Percentiles rank a stretch among this genome's conserved stretches.
phyloP scores from a whole-genome alignment of 2,888 invertebrate genomes.

The Pocota personata region DNA sequence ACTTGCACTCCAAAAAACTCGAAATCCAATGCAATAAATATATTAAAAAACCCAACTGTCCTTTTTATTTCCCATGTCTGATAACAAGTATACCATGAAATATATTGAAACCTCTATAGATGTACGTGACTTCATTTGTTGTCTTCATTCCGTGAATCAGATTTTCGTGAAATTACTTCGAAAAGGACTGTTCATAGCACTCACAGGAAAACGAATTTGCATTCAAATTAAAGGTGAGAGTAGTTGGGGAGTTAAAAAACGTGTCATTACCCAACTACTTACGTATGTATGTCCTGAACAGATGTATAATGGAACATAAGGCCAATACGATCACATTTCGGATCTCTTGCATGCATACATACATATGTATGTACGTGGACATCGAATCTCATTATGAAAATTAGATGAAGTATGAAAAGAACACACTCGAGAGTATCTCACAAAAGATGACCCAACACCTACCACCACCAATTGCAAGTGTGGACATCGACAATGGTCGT shows the following conservation, averaged over 20 bases:
- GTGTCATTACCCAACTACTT: not conserved
- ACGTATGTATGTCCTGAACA: not conserved
- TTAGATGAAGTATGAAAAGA: conserved; percentile 17
- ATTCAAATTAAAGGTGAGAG: not conserved
- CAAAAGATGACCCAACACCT: not conserved
- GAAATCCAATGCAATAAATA: too few species aligned
- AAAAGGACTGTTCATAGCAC: not conserved
- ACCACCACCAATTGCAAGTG: not conserved
- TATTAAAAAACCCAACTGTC: not conserved
- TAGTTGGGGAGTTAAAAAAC: not conserved
- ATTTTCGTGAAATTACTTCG: not conserved
- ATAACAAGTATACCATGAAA: not conserved
- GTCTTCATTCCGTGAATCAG: not conserved
- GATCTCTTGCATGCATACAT: not conserved
- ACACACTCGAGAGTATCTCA: not conserved
- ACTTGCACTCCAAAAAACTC: too few species aligned
- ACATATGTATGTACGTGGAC: too few species aligned
- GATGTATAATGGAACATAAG: not conserved
- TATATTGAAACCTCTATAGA: not conserved
- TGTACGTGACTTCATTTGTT: conserved; percentile 18
- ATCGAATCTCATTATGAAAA: conserved; percentile 11
- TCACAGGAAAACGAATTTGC: not conserved
- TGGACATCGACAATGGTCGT: not conserved
- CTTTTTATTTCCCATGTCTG: not conserved
- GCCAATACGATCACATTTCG: not conserved